These are phyloP conservation scores for Neostethus bicornis DNA, from an alignment of 2,797 vertebrate genomes.

Conservation along the genomic window DNA sequence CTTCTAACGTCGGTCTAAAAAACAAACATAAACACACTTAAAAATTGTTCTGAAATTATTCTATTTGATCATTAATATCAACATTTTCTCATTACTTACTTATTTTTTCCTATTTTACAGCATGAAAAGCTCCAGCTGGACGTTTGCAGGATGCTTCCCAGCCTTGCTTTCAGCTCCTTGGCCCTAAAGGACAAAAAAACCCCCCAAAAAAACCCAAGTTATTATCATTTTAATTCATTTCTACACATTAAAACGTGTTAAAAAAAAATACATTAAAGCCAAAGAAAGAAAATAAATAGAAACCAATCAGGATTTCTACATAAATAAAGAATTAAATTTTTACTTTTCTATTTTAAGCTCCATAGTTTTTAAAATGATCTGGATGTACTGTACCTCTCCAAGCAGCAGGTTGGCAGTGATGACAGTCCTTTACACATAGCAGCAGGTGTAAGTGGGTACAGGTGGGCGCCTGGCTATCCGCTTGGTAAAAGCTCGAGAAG, in stretches of 20 bases:
- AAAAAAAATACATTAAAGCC: neutral
- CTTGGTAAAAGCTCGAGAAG: constrained; percentile 34
- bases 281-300: neutral
- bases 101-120: constrained; percentile 77
- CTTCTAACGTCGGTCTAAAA: constrained; percentile 87
- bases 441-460: constrained; percentile 29
- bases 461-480: constrained; percentile 41
- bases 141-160: constrained; percentile 87
- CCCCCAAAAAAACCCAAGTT: too few species aligned
- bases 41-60: neutral
- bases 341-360: neutral
- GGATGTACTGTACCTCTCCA: constrained; percentile 91
- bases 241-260: constrained; percentile 6
- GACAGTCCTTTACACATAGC: constrained; percentile 87
- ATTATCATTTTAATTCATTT: too few species aligned
- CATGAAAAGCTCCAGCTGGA: constrained; percentile 75
- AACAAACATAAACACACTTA: constrained; percentile 26
- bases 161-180: constrained; percentile 88
- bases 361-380: constrained; percentile 4
- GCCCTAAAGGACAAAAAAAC: constrained; percentile 77
- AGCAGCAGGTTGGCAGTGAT: constrained; percentile 83
- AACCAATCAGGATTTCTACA: neutral
- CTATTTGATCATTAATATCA: neutral
- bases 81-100: constrained; percentile 53
- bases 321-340: neutral